These are phyloP conservation scores for Athene cunicularia DNA, from an alignment of 2,113 vertebrate genomes.

Conservation along the genomic window DNA sequence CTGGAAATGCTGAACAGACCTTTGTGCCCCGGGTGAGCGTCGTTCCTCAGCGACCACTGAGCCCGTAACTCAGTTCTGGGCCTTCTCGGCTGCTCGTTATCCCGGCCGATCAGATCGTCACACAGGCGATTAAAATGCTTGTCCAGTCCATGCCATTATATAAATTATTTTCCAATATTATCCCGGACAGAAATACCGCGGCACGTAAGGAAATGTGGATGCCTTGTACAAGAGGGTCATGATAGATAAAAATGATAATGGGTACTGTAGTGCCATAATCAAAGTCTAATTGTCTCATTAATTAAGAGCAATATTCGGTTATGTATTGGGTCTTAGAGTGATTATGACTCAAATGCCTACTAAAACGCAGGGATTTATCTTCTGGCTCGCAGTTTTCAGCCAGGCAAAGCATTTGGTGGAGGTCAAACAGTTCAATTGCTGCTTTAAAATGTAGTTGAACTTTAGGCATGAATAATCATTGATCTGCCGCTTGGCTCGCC, in stretches of 20 bases:
- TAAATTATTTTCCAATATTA: slow-evolving; percentile 59
- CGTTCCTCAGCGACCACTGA: neutral
- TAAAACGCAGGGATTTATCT: slow-evolving; percentile 51
- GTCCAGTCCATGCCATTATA: neutral
- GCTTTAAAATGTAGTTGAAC: slow-evolving; percentile 34
- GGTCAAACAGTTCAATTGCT: slow-evolving; percentile 53
- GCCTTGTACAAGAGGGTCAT: slow-evolving; percentile 28
- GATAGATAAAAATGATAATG: slow-evolving; percentile 57
- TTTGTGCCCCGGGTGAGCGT: neutral
- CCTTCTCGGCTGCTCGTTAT: neutral
- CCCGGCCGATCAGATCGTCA: neutral
- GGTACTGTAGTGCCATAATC: slow-evolving; percentile 51
- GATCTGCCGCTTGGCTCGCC: neutral
- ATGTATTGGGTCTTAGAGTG: slow-evolving; percentile 51
- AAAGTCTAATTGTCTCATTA: slow-evolving; percentile 69
- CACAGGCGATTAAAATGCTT: neutral
- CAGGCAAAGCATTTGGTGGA: slow-evolving; percentile 47
- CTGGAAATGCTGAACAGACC: neutral
- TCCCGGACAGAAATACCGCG: neutral
- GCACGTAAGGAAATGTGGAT: neutral
- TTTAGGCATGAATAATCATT: slow-evolving; percentile 5
- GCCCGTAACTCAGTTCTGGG: neutral
- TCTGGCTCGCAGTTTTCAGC: slow-evolving; percentile 5
- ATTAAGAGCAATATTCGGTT: slow-evolving; percentile 67
- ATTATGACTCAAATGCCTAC: slow-evolving; percentile 43